phyloP scores from a whole-genome alignment of 2,888 invertebrate species.

The Caenorhabditis afra region DNA sequence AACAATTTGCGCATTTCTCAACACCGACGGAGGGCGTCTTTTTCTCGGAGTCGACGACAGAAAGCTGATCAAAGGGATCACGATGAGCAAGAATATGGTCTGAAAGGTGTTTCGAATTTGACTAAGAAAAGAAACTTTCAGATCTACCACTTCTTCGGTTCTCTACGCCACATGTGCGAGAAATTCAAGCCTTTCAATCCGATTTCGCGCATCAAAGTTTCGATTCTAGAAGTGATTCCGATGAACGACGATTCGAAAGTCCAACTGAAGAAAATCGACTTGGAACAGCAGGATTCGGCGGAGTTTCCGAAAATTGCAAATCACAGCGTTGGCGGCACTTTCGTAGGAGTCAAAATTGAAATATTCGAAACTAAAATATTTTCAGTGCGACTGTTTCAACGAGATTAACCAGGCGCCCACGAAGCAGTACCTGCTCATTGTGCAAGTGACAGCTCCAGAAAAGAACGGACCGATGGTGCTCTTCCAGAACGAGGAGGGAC shows the following conservation, averaged over 20 bases:
- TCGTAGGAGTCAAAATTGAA: slow-evolving; percentile 8
- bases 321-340: slow-evolving; percentile 41
- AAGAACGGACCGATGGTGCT: slow-evolving; percentile 21
- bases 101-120: background rate
- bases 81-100: slow-evolving; percentile 62
- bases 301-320: slow-evolving; percentile 33
- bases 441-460: slow-evolving; percentile 42
- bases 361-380: background rate
- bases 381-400: slow-evolving; percentile 52
- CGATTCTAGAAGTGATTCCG: slow-evolving; percentile 38
- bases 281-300: slow-evolving; percentile 28
- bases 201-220: slow-evolving; percentile 38
- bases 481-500: slow-evolving; percentile 57
- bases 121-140: slow-evolving; percentile 2
- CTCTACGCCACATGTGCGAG: slow-evolving; percentile 55
- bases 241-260: slow-evolving; percentile 23
- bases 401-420: slow-evolving; percentile 37
- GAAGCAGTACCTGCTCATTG: slow-evolving; percentile 41
- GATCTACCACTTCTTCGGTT: slow-evolving; percentile 56
- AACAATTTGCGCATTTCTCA: slow-evolving; percentile 69
- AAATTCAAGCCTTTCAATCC: slow-evolving; percentile 55
- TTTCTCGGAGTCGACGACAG: slow-evolving; percentile 65
- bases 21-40: slow-evolving; percentile 65
- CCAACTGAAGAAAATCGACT: slow-evolving; percentile 31
- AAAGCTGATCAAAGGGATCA: slow-evolving; percentile 60